A percentile compares a stretch with the other conserved stretches of the same genome.
Evolutionary conservation across 2,888 invertebrate species (phyloP).

Genomic region (Acleris laterana): DNA sequence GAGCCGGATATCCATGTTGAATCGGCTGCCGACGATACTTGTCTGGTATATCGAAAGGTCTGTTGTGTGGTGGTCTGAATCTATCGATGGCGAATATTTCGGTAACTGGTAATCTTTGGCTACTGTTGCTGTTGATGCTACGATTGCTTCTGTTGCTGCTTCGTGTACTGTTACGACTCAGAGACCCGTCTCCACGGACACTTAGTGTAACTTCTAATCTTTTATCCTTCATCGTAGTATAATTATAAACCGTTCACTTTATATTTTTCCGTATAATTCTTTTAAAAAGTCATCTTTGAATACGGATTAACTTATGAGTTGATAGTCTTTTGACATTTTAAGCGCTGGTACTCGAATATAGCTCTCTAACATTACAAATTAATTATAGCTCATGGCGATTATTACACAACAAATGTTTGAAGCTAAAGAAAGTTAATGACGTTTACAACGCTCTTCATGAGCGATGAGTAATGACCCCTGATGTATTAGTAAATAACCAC

Average conservation of each 20-base stretch:
- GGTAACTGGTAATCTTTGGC: constrained; percentile 64
- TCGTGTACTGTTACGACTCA: constrained; percentile 68
- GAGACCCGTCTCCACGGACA: constrained; percentile 77
- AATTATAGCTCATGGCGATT: constrained; percentile 56
- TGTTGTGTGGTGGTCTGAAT: constrained; percentile 68
- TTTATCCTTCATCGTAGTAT: constrained; percentile 70
- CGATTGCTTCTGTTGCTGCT: constrained; percentile 74
- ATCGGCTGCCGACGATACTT: constrained; percentile 69
- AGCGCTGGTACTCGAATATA: constrained; percentile 49
- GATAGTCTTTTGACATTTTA: constrained; percentile 51
- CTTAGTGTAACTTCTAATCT: constrained; percentile 78
- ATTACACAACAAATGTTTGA: constrained; percentile 58
- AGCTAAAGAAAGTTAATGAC: constrained; percentile 69
- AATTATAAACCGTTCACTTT: neutral
- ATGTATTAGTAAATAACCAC: constrained; percentile 72
- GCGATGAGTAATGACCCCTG: constrained; percentile 70
- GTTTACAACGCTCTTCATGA: constrained; percentile 61
- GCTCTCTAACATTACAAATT: constrained; percentile 54
- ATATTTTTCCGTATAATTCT: constrained; percentile 19
- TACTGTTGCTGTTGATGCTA: constrained; percentile 66
- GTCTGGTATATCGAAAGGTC: constrained; percentile 70
- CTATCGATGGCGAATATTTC: constrained; percentile 78
- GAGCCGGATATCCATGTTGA: constrained; percentile 71
- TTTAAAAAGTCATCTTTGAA: constrained; percentile 20
- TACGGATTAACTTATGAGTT: constrained; percentile 32